A percentile compares a stretch with the other conserved stretches of the same genome.
phyloP scores from a whole-genome alignment of 2,113 vertebrate species.

The Neolamprologus devosi region DNA sequence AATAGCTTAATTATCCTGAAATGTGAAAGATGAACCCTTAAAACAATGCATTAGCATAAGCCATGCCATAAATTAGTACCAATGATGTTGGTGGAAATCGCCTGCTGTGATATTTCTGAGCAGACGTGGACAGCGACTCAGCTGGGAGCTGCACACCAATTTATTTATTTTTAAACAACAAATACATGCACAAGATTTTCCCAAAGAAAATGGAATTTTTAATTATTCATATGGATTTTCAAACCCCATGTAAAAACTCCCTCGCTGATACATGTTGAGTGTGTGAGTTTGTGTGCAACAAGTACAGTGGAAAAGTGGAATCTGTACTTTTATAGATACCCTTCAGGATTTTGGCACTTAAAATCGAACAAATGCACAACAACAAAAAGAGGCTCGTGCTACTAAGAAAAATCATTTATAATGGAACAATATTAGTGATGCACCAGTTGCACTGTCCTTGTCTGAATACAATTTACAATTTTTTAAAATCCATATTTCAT shows the following conservation, averaged over 20 bases:
- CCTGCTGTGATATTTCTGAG: slow-evolving; percentile 29
- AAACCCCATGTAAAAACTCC: slow-evolving; percentile 8
- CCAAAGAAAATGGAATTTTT: slow-evolving; percentile 51
- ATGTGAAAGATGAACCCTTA: neutral
- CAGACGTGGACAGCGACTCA: slow-evolving; percentile 38
- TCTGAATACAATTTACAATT: neutral
- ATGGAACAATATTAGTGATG: neutral
- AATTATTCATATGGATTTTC: slow-evolving; percentile 43
- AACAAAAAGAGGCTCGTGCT: neutral
- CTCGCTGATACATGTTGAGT: slow-evolving; percentile 19
- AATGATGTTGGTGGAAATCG: slow-evolving; percentile 7
- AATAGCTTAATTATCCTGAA: neutral
- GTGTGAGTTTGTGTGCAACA: neutral
- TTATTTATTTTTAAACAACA: slow-evolving; percentile 25
- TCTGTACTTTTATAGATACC: neutral
- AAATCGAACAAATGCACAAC: neutral
- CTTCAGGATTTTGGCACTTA: neutral
- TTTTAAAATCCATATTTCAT: neutral
- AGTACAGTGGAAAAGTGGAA: neutral
- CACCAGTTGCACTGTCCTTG: neutral
- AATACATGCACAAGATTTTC: slow-evolving; percentile 43
- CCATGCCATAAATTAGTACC: slow-evolving; percentile 24
- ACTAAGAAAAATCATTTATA: neutral
- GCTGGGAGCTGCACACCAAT: slow-evolving; percentile 34
- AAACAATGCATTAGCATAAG: slow-evolving; percentile 32